Base-by-base conservation (phyloP, 2,797 vertebrate species). In the Chaetophractus vellerosus region DNA sequence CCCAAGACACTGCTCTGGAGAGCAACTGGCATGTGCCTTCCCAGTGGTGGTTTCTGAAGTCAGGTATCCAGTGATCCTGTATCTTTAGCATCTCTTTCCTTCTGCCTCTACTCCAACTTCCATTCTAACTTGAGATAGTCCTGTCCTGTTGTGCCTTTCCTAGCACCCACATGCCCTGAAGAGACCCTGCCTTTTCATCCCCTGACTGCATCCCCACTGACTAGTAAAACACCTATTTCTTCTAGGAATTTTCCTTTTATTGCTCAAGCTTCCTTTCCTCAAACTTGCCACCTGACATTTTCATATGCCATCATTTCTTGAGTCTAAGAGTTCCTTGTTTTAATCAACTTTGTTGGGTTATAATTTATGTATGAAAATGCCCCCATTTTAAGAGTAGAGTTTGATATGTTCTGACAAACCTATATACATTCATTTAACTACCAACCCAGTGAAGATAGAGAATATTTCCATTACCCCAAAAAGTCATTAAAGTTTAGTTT, bases 321-420 rank as follows among this genome's bases (percentile, higher is more conserved):
- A 68, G 45, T 76, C 91, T 57, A 78, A 91, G 66, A 48, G 15
- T 84, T 88, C 48, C 91, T 91, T 87, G 61, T 87, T 50, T 91
- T 86, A 76, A 91, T 72, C 33, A 76, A 80, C 24, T 66, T 89
- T 81, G 91, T 9, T 57, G 28, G 38, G 68, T 87, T 84, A 81
- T 33, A 92, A 89, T 82, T 93, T 82, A 85, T 14, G 50, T 15
- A 45, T 52, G 84, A 72, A 59, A 87, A 63, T 63, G 61, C 26
- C 12, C 61, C 26, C 26, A 63, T 63, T 63, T 63, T 63, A 52
- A 52, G 16, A 52, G 52, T 52, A 18, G 3, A 52, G 52, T 52
- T 18, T 52, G 4, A 72, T 71, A 24, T 69, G 81, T 52, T 28
- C 61, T 52, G 52, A 3, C 52, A 52, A 52, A 18, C 15, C 52